A percentile compares a stretch with the other conserved stretches of the same genome.
These are phyloP conservation scores for Drosophila malerkotliana DNA, from an alignment of 1,140 invertebrate genomes.

Conservation along the genomic window DNA sequence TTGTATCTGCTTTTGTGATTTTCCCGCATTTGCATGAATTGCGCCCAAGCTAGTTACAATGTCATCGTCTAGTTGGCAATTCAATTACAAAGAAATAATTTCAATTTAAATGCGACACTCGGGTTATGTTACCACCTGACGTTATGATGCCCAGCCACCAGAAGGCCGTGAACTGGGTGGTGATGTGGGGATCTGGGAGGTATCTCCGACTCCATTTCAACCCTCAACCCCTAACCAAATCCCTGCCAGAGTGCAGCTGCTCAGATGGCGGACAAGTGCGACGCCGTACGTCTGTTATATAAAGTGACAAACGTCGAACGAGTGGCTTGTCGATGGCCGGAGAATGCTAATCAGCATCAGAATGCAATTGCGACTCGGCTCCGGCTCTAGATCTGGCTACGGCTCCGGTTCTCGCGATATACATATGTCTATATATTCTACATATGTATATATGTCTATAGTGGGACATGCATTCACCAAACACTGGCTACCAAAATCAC, in stretches of 20 bases:
- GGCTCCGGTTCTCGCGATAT: neutral
- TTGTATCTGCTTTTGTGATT: slow-evolving; percentile 24
- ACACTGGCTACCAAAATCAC: neutral
- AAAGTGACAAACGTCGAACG: slow-evolving; percentile 51
- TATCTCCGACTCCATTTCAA: neutral
- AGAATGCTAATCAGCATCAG: slow-evolving; percentile 60
- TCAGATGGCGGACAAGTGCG: slow-evolving; percentile 24
- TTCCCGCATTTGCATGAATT: slow-evolving; percentile 51
- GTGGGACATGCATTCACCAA: neutral
- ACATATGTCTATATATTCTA: neutral
- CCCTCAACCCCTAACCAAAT: neutral
- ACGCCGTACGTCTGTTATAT: slow-evolving; percentile 44
- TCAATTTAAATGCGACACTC: slow-evolving; percentile 46
- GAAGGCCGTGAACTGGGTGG: slow-evolving; percentile 26
- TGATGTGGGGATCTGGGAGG: no score
- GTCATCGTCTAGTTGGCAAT: slow-evolving; percentile 46
- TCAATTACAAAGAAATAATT: slow-evolving; percentile 44
- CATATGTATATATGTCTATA: neutral
- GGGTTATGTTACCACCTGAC: slow-evolving; percentile 6
- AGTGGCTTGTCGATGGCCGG: slow-evolving; percentile 18
- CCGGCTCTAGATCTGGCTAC: neutral
- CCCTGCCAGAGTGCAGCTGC: slow-evolving; percentile 5
- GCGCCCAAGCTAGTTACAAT: slow-evolving; percentile 42
- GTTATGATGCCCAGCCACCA: neutral
- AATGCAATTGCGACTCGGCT: slow-evolving; percentile 67